Conservation (phyloP, 2,888 invertebrate species). For the Apotomis turbidana region DNA sequence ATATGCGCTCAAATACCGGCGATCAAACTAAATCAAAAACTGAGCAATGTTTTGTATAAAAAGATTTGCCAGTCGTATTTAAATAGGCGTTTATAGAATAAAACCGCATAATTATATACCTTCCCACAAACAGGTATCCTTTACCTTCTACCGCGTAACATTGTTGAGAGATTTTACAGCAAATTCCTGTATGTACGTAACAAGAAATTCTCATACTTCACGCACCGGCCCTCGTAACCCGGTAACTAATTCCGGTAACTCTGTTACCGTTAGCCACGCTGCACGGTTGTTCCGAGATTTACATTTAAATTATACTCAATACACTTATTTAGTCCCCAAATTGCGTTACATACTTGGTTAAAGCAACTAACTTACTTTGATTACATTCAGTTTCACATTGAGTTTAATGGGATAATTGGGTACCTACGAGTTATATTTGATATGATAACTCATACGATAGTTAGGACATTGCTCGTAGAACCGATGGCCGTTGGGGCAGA, state of each 20-base stretch:
- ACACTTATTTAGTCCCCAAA: slow-evolving; percentile 23
- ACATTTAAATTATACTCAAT: slow-evolving; percentile 34
- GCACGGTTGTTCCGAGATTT: slow-evolving; percentile 20
- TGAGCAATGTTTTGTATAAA: no score
- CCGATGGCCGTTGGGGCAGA: no score
- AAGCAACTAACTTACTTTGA: slow-evolving; percentile 16
- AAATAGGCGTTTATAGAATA: no score
- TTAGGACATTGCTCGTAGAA: no score
- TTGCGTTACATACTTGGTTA: slow-evolving; percentile 7
- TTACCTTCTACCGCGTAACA: background rate
- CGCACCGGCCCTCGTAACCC: background rate
- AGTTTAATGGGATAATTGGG: background rate
- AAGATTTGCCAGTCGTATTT: no score
- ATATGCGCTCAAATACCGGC: no score
- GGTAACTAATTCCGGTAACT: slow-evolving; percentile 20
- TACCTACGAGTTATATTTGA: no score
- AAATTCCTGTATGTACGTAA: slow-evolving; percentile 7
- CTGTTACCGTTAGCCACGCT: slow-evolving; percentile 17
- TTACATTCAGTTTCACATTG: slow-evolving; percentile 15
- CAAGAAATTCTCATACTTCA: background rate
- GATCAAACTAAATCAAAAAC: no score
- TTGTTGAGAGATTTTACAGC: slow-evolving; percentile 9
- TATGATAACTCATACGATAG: no score
- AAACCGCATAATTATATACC: no score
- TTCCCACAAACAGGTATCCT: background rate